These are phyloP conservation scores for Parasteatoda lunata DNA, from an alignment of 2,888 invertebrate genomes.

Conservation along the genomic window DNA sequence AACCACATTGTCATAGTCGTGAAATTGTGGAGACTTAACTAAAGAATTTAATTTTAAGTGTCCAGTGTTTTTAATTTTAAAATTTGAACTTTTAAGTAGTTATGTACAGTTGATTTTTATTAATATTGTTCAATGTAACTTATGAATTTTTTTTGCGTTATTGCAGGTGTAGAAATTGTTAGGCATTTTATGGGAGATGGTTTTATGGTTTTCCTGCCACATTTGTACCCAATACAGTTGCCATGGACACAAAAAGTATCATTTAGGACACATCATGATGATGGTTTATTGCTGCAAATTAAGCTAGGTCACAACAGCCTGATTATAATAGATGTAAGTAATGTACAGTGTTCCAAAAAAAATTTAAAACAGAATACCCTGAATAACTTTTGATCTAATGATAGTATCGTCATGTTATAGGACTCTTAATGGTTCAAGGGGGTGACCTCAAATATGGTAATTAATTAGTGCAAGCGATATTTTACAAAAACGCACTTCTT, in stretches of 20 bases:
- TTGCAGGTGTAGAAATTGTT: slow-evolving; percentile 13
- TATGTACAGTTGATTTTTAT: not conserved
- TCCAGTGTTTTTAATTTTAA: not conserved
- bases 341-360: no score
- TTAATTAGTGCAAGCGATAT: no score
- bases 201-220: slow-evolving; percentile 88
- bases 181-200: slow-evolving; percentile 91
- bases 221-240: slow-evolving; percentile 87
- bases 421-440: no score
- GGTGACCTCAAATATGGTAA: no score
- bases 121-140: not conserved
- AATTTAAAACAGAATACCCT: no score
- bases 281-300: slow-evolving; percentile 86
- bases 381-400: no score
- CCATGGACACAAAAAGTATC: slow-evolving; percentile 94
- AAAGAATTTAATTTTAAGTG: no score
- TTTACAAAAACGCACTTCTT: no score
- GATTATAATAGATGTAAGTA: slow-evolving; percentile 80
- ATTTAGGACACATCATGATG: slow-evolving; percentile 84
- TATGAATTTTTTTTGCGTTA: not conserved
- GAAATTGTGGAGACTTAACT: no score
- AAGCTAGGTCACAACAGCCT: slow-evolving; percentile 91
- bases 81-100: not conserved
- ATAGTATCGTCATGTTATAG: no score
- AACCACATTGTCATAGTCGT: no score